A percentile compares a stretch with the other conserved stretches of the same genome.
Conservation (phyloP, 1,140 invertebrate species). For the Scaptomyza hsui region DNA sequence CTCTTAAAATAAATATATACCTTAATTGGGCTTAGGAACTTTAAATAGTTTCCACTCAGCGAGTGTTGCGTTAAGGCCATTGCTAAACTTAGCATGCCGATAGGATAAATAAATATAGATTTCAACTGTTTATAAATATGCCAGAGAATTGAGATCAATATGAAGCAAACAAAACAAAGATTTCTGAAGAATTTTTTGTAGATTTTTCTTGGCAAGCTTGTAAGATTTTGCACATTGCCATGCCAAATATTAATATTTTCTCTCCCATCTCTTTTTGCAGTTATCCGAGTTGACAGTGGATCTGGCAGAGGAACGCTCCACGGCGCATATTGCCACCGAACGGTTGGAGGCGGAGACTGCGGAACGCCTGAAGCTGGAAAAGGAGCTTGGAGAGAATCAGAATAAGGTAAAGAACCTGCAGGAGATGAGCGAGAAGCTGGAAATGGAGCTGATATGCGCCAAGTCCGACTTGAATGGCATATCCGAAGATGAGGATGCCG, state of each 20-base stretch:
- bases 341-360: conserved; percentile 94
- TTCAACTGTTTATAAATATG: conserved; percentile 46
- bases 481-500: conserved; percentile 87
- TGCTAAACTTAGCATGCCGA: conserved; percentile 34
- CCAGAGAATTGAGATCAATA: conserved; percentile 20
- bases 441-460: conserved; percentile 93
- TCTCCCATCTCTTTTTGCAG: conserved; percentile 86
- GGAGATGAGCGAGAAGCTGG: conserved; percentile 91
- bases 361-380: conserved; percentile 91
- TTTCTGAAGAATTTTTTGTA: not conserved
- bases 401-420: conserved; percentile 90
- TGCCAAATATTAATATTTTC: conserved; percentile 17
- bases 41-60: not conserved
- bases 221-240: not conserved
- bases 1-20: too few relatives aligned
- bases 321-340: conserved; percentile 93
- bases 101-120: conserved; percentile 31
- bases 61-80: conserved; percentile 27
- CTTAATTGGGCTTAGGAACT: too few relatives aligned
- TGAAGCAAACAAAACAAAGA: conserved; percentile 19
- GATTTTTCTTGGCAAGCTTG: not conserved
- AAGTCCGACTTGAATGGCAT: conserved; percentile 83
- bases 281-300: conserved; percentile 95
- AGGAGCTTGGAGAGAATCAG: conserved; percentile 92
- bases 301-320: conserved; percentile 95